Evolutionary conservation across 92 coral and sea anemone species (phyloP).

Genomic region (Diadumene lineata): DNA sequence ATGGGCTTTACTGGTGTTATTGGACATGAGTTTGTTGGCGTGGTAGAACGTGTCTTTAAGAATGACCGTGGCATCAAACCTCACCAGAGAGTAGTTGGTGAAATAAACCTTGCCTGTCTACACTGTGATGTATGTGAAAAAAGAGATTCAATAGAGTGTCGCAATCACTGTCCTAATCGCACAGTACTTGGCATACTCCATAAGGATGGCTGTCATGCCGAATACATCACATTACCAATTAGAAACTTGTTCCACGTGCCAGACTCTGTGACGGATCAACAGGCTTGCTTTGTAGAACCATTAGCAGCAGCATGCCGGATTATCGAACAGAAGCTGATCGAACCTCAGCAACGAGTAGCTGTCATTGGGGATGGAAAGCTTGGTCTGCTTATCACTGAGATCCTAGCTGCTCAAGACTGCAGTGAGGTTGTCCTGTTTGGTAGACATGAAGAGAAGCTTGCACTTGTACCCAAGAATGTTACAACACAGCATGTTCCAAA

Average conservation of each 20-base stretch:
- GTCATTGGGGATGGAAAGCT: neutral
- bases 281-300: neutral
- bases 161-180: constrained; percentile 6
- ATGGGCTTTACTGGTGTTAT: constrained; percentile 5
- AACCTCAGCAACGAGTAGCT: neutral
- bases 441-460: neutral
- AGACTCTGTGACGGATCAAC: neutral
- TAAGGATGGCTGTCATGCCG: constrained; percentile 2
- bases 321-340: neutral
- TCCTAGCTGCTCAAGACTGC: constrained; percentile 1
- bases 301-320: constrained; percentile 3
- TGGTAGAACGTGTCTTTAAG: neutral
- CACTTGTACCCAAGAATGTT: neutral
- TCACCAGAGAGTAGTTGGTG: neutral
- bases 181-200: neutral
- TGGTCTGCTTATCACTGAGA: neutral
- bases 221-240: neutral
- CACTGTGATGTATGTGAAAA: neutral
- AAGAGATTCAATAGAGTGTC: neutral
- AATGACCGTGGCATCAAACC: neutral
- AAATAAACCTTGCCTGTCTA: neutral
- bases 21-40: constrained; percentile 1
- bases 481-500: neutral
- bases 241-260: neutral
- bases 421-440: neutral